Conservation (phyloP, 1,140 invertebrate genomes). For the Drosophila kikkawai region DNA sequence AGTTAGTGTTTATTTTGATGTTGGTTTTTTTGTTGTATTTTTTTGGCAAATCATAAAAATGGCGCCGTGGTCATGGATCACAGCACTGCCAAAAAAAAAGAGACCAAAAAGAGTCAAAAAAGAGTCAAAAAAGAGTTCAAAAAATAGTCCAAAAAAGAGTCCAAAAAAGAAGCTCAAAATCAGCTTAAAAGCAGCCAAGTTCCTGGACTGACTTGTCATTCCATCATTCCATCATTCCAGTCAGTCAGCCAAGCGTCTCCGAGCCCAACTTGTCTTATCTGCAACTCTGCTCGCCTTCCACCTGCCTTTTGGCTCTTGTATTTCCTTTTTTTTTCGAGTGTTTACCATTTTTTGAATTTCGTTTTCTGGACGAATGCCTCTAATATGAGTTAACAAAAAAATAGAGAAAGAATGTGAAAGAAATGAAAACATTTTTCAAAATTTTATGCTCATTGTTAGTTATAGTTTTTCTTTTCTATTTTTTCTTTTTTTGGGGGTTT, state of each 20-base stretch:
- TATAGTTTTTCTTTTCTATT: constrained; percentile 24
- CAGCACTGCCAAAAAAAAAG: constrained; percentile 45
- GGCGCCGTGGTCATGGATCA: constrained; percentile 78
- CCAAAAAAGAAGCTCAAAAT: constrained; percentile 18
- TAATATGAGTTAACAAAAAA: constrained; percentile 78
- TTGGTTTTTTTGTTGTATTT: constrained; percentile 44
- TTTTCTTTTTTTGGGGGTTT: constrained; percentile 29
- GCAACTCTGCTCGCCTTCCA: constrained; percentile 39
- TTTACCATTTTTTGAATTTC: constrained; percentile 76
- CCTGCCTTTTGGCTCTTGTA: constrained; percentile 34
- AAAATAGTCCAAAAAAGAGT: constrained; percentile 1
- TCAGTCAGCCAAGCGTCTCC: constrained; percentile 74
- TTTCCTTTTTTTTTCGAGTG: constrained; percentile 24
- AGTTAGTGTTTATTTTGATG: constrained; percentile 53
- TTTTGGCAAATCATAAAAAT: constrained; percentile 78
- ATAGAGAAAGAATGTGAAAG: constrained; percentile 43
- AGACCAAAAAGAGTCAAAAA: neutral
- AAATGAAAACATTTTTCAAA: constrained; percentile 62
- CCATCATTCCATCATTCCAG: constrained; percentile 36
- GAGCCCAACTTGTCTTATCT: constrained; percentile 57
- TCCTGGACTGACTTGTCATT: neutral
- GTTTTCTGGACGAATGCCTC: constrained; percentile 80
- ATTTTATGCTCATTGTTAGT: constrained; percentile 79
- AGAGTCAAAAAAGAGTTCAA: constrained; percentile 28
- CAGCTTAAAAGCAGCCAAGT: constrained; percentile 1